Percentiles rank a stretch among this genome's conserved stretches.
Evolutionary conservation across 1,140 invertebrate species (phyloP).

Genomic region (Battus philenor): DNA sequence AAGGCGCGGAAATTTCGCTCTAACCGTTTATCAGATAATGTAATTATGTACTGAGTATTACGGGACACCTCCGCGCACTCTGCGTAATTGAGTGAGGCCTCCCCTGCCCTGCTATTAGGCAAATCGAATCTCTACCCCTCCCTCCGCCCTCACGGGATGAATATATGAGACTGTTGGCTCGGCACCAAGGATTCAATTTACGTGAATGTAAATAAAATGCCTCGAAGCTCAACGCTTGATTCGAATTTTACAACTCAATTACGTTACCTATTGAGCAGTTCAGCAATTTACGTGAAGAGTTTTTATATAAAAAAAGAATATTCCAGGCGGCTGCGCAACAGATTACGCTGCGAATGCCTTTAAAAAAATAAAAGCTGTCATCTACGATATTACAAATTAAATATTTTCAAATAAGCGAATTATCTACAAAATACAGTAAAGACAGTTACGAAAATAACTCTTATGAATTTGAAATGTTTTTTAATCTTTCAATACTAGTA

Average conservation of each 20-base stretch:
- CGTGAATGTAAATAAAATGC: slow-evolving; percentile 66
- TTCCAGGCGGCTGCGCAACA: too few species aligned
- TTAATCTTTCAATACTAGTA: too few species aligned
- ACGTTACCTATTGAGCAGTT: neutral
- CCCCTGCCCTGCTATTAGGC: slow-evolving; percentile 65
- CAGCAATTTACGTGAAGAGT: too few species aligned
- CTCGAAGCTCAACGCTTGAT: slow-evolving; percentile 25
- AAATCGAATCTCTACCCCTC: slow-evolving; percentile 69
- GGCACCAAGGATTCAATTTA: slow-evolving; percentile 65
- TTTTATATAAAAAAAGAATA: too few species aligned
- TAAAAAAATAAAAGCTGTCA: too few species aligned
- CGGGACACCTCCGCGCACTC: slow-evolving; percentile 68
- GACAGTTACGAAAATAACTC: too few species aligned
- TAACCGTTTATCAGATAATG: slow-evolving; percentile 70
- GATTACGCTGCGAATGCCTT: too few species aligned
- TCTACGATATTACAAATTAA: too few species aligned
- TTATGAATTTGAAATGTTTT: too few species aligned
- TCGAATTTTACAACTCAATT: slow-evolving; percentile 30
- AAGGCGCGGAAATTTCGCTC: slow-evolving; percentile 12
- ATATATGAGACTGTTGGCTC: slow-evolving; percentile 57
- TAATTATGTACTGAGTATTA: slow-evolving; percentile 66
- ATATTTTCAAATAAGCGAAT: too few species aligned
- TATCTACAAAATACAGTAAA: too few species aligned
- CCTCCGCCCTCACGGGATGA: slow-evolving; percentile 33
- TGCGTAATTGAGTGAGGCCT: slow-evolving; percentile 67